These are phyloP conservation scores for Caenorhabditis remanei DNA, from an alignment of 1,140 invertebrate species.

Conservation along the genomic window DNA sequence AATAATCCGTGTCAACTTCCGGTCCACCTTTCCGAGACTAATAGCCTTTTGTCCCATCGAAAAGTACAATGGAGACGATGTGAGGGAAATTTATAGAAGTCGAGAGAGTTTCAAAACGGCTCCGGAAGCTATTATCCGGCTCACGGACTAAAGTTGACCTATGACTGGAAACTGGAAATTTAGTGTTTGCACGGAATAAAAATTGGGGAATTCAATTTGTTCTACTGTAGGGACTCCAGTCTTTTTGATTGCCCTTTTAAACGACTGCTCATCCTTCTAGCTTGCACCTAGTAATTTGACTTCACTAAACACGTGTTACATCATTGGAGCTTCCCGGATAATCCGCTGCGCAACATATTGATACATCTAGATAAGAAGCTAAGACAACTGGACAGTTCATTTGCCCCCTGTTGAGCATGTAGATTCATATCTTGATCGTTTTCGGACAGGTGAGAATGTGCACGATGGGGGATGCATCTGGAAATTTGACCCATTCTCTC, in stretches of 20 bases:
- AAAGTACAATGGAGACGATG: conserved; percentile 40
- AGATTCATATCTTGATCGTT: conserved; percentile 54
- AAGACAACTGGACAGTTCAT: neutral
- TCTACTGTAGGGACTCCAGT: no score
- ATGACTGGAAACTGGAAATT: neutral
- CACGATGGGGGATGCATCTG: neutral
- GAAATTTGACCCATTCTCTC: conserved; percentile 45
- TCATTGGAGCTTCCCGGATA: neutral
- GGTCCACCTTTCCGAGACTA: conserved; percentile 36
- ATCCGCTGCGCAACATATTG: conserved; percentile 1
- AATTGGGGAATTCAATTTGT: neutral
- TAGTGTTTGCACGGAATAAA: neutral
- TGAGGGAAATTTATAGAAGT: neutral
- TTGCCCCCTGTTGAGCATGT: conserved; percentile 24
- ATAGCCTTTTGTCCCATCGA: conserved; percentile 39
- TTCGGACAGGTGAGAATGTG: conserved; percentile 46
- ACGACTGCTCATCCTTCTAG: neutral
- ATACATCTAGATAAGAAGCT: conserved; percentile 23
- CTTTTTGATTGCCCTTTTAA: no score
- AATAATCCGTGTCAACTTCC: conserved; percentile 56
- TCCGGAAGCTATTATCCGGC: conserved; percentile 54
- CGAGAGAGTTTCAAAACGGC: conserved; percentile 34
- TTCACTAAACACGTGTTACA: neutral
- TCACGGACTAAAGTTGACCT: conserved; percentile 42
- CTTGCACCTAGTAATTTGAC: conserved; percentile 1